phyloP scores from a whole-genome alignment of 2,888 invertebrate genomes.

The Andrena chrysosceles region DNA sequence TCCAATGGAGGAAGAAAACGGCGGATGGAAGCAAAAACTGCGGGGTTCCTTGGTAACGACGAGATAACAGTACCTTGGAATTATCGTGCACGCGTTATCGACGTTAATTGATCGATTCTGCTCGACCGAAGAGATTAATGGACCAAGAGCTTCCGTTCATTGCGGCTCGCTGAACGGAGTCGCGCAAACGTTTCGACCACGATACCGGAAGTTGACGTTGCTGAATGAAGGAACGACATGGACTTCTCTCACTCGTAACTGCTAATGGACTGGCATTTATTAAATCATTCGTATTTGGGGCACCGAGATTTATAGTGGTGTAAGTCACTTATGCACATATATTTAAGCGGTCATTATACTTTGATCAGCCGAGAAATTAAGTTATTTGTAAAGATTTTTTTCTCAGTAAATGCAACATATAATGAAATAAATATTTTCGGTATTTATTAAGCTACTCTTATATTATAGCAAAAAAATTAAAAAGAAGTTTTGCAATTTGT shows the following conservation, averaged over 20 bases:
- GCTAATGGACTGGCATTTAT: slow-evolving; percentile 32
- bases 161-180: slow-evolving; percentile 22
- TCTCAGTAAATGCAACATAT: no score
- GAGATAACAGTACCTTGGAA: slow-evolving; percentile 7
- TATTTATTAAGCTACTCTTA: no score
- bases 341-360: no score
- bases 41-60: slow-evolving; percentile 4
- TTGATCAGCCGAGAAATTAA: no score
- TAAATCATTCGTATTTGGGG: slow-evolving; percentile 11
- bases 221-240: slow-evolving; percentile 28
- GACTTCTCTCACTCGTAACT: slow-evolving; percentile 12
- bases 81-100: slow-evolving; percentile 52
- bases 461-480: no score
- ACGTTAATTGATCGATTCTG: slow-evolving; percentile 59
- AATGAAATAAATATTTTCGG: no score
- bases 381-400: no score
- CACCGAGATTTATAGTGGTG: no score
- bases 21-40: background rate
- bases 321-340: no score
- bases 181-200: slow-evolving; percentile 13
- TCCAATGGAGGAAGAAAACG: background rate
- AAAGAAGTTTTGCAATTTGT: no score
- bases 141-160: slow-evolving; percentile 19
- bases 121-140: slow-evolving; percentile 55
- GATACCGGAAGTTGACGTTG: slow-evolving; percentile 13